Evolutionary conservation across 2,113 vertebrate species (phyloP), one percentile per base, ranked within the genome.

Genomic region (Boleophthalmus pectinirostris): DNA sequence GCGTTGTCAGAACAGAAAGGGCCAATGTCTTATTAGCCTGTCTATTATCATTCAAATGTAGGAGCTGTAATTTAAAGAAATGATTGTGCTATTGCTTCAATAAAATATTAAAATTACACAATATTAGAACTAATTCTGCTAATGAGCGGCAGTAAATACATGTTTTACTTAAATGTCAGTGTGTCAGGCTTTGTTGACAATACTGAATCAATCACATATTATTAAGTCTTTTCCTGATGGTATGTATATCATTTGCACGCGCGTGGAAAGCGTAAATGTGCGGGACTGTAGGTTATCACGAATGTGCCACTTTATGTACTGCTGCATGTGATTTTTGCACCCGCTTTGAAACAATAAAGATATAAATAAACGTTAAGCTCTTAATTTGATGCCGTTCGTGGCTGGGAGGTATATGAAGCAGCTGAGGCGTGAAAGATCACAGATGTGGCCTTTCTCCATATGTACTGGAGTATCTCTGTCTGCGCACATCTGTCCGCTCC

Each of bases 361-460:
- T 77, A 69, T 56, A 51, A 70, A 75, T 3, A 67, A 43, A 66
- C 73, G 73, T 72, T 24, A 24, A 72, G 15, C n/a, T 20, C 43
- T 71, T 73, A 54, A 79, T 79, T 74, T 75, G 16, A 20, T 72
- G 61, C 69, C 61, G 23, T 81, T 58, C 57, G 58, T 82, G 66
- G 61, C 57, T 85, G 38, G 68, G 77, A 80, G 67, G 70, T 74
- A 63, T 35, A 20, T 53, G 71, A 58, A 64, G 66, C 72, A 38
- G 63, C 73, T 46, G 82, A 86, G 68, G 77, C 69, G 13, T 86
- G 82, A 85, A 82, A 72, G 46, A 79, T 82, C 33, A 57, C 84
- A 88, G 82, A 81, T 85, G 81, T 81, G 82, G 10, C 71, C 72
- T 60, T 73, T 68, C 13, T 77, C 49, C 43, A n/a, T 43, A 45